These are phyloP conservation scores for Spicauda simplicius DNA, from an alignment of 2,888 invertebrate genomes.

Conservation along the genomic window DNA sequence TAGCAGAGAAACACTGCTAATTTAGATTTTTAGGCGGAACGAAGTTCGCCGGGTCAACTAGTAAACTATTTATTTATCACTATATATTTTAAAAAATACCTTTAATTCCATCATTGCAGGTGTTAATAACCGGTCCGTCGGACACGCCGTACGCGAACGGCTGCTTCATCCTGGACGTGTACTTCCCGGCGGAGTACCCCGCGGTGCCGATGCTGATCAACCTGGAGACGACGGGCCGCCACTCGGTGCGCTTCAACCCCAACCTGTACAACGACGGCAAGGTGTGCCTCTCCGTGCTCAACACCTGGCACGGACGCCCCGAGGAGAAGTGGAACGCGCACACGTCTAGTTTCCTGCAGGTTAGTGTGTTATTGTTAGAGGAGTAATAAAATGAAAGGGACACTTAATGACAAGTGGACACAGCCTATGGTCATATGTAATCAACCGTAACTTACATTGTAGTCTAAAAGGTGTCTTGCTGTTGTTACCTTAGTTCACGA, in stretches of 20 bases:
- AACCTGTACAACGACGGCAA: slow-evolving; percentile 98
- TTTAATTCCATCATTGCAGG: too few relatives aligned
- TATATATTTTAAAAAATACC: too few relatives aligned
- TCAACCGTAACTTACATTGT: too few relatives aligned
- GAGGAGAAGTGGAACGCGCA: slow-evolving; percentile 99
- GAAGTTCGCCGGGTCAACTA: too few relatives aligned
- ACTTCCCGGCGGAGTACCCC: slow-evolving; percentile 93
- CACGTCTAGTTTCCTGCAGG: slow-evolving; percentile 96
- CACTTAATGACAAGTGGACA: too few relatives aligned
- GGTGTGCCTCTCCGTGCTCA: slow-evolving; percentile 95
- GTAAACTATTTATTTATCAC: too few relatives aligned
- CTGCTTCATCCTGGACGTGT: slow-evolving; percentile 96
- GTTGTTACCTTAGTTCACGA: too few relatives aligned
- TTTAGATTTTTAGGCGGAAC: too few relatives aligned
- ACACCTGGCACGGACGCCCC: slow-evolving; percentile 98
- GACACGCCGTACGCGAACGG: slow-evolving; percentile 97
- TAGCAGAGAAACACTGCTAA: too few relatives aligned
- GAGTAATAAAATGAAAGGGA: too few relatives aligned
- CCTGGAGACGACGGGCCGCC: slow-evolving; percentile 95
- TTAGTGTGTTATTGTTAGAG: background rate
- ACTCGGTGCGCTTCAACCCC: slow-evolving; percentile 96
- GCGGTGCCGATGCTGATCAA: slow-evolving; percentile 95
- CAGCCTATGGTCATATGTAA: too few relatives aligned
- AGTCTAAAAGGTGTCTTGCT: too few relatives aligned
- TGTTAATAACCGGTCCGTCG: slow-evolving; percentile 94